Evolutionary conservation across 2,797 vertebrate genomes (phyloP).

Genomic region (Anguilla pacifica): DNA sequence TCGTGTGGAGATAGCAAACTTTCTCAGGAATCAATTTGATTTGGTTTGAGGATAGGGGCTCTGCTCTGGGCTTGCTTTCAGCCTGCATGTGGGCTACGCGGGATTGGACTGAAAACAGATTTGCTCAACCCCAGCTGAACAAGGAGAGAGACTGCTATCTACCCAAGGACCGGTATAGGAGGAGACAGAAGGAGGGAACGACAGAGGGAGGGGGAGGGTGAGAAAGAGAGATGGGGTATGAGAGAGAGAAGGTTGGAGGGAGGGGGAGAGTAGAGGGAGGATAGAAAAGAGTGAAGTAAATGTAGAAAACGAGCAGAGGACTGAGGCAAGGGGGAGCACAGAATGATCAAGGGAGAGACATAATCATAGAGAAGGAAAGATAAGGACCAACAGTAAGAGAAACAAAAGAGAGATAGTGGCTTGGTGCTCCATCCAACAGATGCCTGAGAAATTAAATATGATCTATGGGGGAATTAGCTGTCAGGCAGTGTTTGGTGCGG

Average conservation of each 20-base stretch:
- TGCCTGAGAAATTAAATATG: slow-evolving; percentile 23
- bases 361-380: not conserved
- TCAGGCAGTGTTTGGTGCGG: slow-evolving; percentile 10
- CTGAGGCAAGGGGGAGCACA: not conserved
- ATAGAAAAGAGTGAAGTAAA: slow-evolving; percentile 47
- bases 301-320: not conserved
- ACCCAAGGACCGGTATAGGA: not conserved
- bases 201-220: not conserved
- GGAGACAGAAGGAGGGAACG: not conserved
- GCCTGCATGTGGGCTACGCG: not conserved
- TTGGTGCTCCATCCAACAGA: not conserved
- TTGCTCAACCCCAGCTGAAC: not conserved
- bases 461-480: slow-evolving; percentile 12
- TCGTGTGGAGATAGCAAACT: not conserved
- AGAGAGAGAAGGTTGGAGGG: not conserved
- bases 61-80: not conserved
- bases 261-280: slow-evolving; percentile 25
- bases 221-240: not conserved
- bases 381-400: not conserved
- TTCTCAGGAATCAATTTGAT: not conserved
- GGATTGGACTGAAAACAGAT: not conserved
- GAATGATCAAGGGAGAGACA: not conserved
- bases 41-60: not conserved
- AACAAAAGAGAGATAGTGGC: not conserved
- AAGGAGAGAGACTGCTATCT: not conserved